Evolutionary conservation across 2,113 vertebrate species (phyloP), one percentile per base, ranked within the genome.

Genomic region (Hemibagrus wyckioides): DNA sequence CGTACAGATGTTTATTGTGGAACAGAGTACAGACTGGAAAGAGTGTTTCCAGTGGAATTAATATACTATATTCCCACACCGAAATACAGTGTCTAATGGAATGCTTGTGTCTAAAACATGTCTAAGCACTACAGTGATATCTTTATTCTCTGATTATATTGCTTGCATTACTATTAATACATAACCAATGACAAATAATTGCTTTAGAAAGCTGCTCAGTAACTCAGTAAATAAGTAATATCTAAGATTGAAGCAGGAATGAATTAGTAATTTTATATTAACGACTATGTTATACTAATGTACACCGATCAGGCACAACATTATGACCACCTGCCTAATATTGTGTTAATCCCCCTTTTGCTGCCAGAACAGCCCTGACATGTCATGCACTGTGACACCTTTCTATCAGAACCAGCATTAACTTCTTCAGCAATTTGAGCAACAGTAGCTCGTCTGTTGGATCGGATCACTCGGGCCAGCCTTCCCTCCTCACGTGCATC

Each of bases 1-100:
- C 57, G 56, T 50, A 19, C 69, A 50, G 73, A 76, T 65, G 83
- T 82, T 82, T 89, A 52, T 71, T 80, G 73, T 17, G 8, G 11
- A 57, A 25, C 30, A 73, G 73, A 69, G 9, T 21, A 63, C 52
- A 83, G 44, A 33, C 23, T 61, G 69, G 39, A 85, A 79, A 57
- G 56, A 15, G 15, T 79, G 65, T 36, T 81, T 76, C 30, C 36
- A 86, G 39, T 76, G 39, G 25, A 76, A 30, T 61, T 36, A 48
- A 61, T 41, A n/a, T 8, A 17, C 23, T 1, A 85, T 59, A 61
- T 61, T 61, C 84, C 69, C 57, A 57, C 17, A 57, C 23, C 11
- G 57, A 41, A 57, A 57, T 71, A 75, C 28, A 61, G 36, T 19
- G 13, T 67, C 19, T 67, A 39, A 39, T 36, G n/a, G 23, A 77